Evolutionary conservation across 2,888 invertebrate species (phyloP).

Genomic region (Artemia sp.): DNA sequence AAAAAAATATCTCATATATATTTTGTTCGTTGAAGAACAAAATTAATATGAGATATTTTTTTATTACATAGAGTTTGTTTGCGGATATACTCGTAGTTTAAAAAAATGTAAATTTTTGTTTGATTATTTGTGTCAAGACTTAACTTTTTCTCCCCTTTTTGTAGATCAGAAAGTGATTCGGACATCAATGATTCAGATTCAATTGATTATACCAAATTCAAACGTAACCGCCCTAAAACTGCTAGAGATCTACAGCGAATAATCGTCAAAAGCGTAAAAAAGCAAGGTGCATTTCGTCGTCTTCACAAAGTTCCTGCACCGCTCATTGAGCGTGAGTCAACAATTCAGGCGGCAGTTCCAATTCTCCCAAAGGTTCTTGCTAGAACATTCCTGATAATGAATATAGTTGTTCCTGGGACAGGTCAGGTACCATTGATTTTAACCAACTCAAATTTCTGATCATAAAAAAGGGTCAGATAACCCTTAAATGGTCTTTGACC

Average conservation of each 20-base stretch:
- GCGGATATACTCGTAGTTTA: too few species aligned
- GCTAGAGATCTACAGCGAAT: constrained; percentile 7
- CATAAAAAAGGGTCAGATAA: too few species aligned
- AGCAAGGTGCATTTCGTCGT: background rate
- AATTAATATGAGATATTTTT: too few species aligned
- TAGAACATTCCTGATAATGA: constrained; percentile 68
- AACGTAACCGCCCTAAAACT: background rate
- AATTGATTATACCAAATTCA: background rate
- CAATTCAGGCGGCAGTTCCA: constrained; percentile 82
- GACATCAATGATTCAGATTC: background rate
- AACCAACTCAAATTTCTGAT: too few species aligned
- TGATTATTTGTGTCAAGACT: too few species aligned
- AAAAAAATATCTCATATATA: too few species aligned
- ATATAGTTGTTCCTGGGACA: constrained; percentile 56
- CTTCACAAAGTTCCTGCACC: constrained; percentile 28
- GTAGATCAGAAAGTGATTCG: constrained; percentile 2
- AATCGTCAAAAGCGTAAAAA: constrained; percentile 3
- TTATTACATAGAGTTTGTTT: too few species aligned
- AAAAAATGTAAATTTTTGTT: too few species aligned
- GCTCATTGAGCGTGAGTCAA: constrained; percentile 56
- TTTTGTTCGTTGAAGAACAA: too few species aligned
- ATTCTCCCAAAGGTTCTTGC: constrained; percentile 70
- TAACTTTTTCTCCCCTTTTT: background rate
- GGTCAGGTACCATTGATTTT: constrained; percentile 38
- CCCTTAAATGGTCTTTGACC: too few species aligned